Base-by-base conservation (phyloP, 2,797 vertebrate species). In the Cyprinodon diabolis region DNA sequence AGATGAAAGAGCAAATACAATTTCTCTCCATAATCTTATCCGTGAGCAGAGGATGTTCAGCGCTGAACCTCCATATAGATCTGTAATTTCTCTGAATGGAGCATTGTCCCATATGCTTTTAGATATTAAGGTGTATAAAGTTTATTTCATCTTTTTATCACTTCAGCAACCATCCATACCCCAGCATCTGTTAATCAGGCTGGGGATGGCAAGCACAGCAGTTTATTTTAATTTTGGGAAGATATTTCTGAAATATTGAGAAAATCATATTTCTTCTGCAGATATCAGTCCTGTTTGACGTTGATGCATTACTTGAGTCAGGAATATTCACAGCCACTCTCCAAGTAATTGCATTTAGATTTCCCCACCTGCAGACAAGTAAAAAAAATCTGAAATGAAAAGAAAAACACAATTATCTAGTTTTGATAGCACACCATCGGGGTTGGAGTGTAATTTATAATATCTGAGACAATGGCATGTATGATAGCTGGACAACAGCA, bases 271-370 rank as follows among this genome's bases (percentile, higher is more conserved):
- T 88, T 86, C 84, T 79, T 66, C 73, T 69, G 81, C 72, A 81
- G 78, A 87, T 79, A 77, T 86, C 80, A 79, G 83, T 86, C 74
- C 81, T 74, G 71, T 72, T 48, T 87, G 89, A 90, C 90, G 81
- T 51, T 93, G 90, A 93, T 91, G 71, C 86, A 92, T 93, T 83
- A 80, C 90, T 85, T 77, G 75, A 79, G 79, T 85, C 66, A 69
- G 40, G 58, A 82, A 76, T 83, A 77, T 87, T 88, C 82, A 72
- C 77, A 72, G 85, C 84, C 83, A 83, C 78, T 68, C 68, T 78
- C 70, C 70, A 35, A 37, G 78, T 92, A 89, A 92, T 86, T 89
- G 75, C 75, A 83, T 91, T 90, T 80, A 80, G 80, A 86, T 84
- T 82, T 57, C 68, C 77, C 63, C 83, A 77, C 85, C 86, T 85